Percentiles rank a stretch among this genome's conserved stretches.
These are phyloP conservation scores for Micromussa lordhowensis DNA, from an alignment of 92 coral and sea anemone species.

Conservation along the genomic window DNA sequence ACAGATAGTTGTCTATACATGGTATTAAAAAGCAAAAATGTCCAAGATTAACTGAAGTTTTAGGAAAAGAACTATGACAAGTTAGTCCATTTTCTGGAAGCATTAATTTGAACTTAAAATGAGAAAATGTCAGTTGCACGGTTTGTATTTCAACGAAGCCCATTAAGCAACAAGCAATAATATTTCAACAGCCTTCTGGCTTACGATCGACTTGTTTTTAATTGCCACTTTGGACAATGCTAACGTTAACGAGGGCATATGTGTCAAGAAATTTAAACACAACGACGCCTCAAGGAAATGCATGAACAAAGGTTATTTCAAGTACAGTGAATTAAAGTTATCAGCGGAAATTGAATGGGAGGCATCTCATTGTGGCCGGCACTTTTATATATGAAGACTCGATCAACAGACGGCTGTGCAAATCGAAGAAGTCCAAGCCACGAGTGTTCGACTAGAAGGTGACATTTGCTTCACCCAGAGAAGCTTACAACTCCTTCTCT, in stretches of 20 bases:
- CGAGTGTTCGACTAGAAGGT: not conserved
- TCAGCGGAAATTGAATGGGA: conserved; percentile 55
- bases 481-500: not conserved
- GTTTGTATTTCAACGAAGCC: conserved; percentile 26
- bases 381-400: conserved; percentile 18
- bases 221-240: conserved; percentile 31
- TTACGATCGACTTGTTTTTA: conserved; percentile 7
- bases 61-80: not conserved
- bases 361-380: conserved; percentile 14
- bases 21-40: not conserved
- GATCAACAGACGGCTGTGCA: not conserved
- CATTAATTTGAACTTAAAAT: conserved; percentile 6
- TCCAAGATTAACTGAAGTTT: not conserved
- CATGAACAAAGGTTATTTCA: conserved; percentile 31
- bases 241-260: conserved; percentile 13
- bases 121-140: not conserved
- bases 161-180: conserved; percentile 20
- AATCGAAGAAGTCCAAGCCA: not conserved
- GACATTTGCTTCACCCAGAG: not conserved
- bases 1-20: not conserved
- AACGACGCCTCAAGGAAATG: conserved; percentile 32
- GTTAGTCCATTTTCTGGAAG: not conserved
- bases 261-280: conserved; percentile 39
- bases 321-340: conserved; percentile 41
- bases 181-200: not conserved